Evolutionary conservation across 2,113 vertebrate genomes (phyloP), one percentile per base, ranked within the genome.

Genomic region (Corythornis vintsioides): DNA sequence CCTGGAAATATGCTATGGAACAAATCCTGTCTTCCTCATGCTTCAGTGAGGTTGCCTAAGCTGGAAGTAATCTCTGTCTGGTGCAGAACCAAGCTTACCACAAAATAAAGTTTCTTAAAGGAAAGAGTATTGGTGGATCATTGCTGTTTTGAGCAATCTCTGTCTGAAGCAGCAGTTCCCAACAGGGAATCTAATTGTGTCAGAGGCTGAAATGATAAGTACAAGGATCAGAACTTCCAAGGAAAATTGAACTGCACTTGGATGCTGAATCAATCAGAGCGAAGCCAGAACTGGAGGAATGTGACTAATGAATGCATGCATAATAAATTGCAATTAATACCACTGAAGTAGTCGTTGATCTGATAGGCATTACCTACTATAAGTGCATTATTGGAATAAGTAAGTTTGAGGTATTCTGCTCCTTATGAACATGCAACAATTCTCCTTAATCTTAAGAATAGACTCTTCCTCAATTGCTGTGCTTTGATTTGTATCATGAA

Each of bases 241-340:
- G 55, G 71, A 70, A 91, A 87, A 76, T 57, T 64, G 74, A 91
- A 59, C 81, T 2, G 3, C 52, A 59, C 47, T 80, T 86, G 82
- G 60, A 48, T 94, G 66, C 60, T 89, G 92, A 93, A 93, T 92
- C 64, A 95, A 92, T 84, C 75, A 64, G 43, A 82, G 66, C 55
- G 66, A 81, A 96, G 81, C 15, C 60, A 92, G 47, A 79, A 84
- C 66, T 85, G 67, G 74, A 90, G 74, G 74, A 93, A 72, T 4
- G 10, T 59, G 64, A 26, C 63, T 93, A 85, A 94, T 82, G 78
- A 93, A 91, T 55, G 55, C 74, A 83, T 85, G 43, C 81, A 83
- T 92, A 90, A 76, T 76, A 76, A 90, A 83, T 81, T 92, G 50
- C 71, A 93, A 83, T 92, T 94, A 92, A 89, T 92, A 85, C 13